Evolutionary conservation across 2,888 invertebrate species (phyloP).

Genomic region (Leucania comma): DNA sequence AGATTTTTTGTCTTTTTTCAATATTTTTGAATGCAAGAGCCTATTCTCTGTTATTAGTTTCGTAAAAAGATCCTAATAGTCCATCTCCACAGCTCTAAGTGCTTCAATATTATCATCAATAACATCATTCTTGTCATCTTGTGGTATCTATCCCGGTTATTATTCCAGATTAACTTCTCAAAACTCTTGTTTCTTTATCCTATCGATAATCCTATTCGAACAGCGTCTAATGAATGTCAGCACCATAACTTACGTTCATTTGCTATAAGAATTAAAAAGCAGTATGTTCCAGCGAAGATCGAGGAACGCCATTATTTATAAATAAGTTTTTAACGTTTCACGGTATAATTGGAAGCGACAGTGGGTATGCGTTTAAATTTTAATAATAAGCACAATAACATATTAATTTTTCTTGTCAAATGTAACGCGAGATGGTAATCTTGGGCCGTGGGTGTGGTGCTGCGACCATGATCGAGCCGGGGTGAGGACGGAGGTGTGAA

Average conservation of each 20-base stretch:
- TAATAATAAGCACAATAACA: constrained; percentile 75
- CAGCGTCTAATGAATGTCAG: constrained; percentile 32
- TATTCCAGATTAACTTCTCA: constrained; percentile 10
- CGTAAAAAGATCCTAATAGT: neutral
- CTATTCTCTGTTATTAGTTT: neutral
- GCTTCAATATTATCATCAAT: constrained; percentile 1
- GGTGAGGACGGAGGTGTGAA: constrained; percentile 15
- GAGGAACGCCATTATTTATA: constrained; percentile 52
- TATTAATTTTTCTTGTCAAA: constrained; percentile 74
- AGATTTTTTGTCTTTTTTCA: neutral
- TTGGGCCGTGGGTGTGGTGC: constrained; percentile 60
- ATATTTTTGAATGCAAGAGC: neutral
- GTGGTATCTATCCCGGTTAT: neutral
- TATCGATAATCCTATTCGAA: constrained; percentile 30
- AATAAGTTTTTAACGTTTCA: constrained; percentile 61
- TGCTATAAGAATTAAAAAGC: constrained; percentile 57
- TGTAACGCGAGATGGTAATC: constrained; percentile 71
- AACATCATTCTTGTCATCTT: neutral
- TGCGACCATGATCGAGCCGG: constrained; percentile 55
- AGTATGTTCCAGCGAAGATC: constrained; percentile 25
- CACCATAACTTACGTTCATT: constrained; percentile 53
- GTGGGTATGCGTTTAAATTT: constrained; percentile 66
- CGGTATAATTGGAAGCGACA: constrained; percentile 63
- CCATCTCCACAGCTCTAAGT: too few species aligned
- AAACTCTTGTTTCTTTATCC: constrained; percentile 2